Evolutionary conservation across 2,888 invertebrate species (phyloP).

Genomic region (Conistra vaccinii): DNA sequence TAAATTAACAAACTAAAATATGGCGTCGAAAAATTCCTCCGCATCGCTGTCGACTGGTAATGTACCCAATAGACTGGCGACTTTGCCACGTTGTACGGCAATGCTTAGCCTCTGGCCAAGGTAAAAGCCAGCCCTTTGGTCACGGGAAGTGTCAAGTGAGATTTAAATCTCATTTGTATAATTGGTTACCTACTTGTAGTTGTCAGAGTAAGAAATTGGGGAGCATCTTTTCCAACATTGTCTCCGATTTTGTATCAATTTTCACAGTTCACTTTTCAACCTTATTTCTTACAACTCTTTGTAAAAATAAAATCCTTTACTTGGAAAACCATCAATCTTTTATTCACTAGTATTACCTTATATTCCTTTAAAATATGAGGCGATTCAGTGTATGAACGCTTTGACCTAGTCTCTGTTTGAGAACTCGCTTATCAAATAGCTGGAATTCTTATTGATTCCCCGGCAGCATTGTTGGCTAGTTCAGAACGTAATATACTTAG

Average conservation of each 20-base stretch:
- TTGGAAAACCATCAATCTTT: slow-evolving; percentile 25
- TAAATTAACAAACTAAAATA: too few species aligned
- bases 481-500: slow-evolving; percentile 9
- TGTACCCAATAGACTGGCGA: too few species aligned
- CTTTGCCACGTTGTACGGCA: too few species aligned
- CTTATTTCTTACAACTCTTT: neutral
- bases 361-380: slow-evolving; percentile 44
- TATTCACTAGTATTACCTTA: neutral
- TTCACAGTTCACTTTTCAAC: neutral
- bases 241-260: neutral
- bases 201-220: neutral
- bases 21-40: too few species aligned
- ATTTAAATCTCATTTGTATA: neutral
- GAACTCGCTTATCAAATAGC: slow-evolving; percentile 47
- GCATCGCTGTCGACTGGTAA: too few species aligned
- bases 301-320: neutral
- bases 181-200: neutral
- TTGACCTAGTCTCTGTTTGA: slow-evolving; percentile 50
- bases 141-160: too few species aligned
- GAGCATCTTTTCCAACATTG: neutral
- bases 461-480: slow-evolving; percentile 19
- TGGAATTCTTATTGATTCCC: slow-evolving; percentile 51
- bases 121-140: too few species aligned
- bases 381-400: slow-evolving; percentile 36
- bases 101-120: too few species aligned